Conservation (phyloP, 2,888 invertebrate species). For the Hylaea fasciaria region DNA sequence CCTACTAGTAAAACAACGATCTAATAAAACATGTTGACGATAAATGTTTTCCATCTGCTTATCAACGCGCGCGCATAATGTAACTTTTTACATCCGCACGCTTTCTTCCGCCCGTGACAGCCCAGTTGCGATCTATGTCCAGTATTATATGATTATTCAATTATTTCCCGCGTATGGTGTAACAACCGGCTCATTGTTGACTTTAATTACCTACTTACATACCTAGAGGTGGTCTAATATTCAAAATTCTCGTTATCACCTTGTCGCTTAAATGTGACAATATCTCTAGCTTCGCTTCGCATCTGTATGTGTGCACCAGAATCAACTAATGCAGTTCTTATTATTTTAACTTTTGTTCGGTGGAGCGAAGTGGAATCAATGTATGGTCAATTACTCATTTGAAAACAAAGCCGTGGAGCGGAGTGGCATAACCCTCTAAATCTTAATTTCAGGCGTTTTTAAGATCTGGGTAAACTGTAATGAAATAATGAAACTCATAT, state of each 20-base stretch:
- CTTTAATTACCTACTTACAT: constrained; percentile 12
- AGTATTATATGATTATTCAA: constrained; percentile 62
- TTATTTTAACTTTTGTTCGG: too few relatives aligned
- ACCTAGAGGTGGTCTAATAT: constrained; percentile 11
- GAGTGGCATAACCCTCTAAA: too few relatives aligned
- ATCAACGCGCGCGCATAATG: constrained; percentile 19
- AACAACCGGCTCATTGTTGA: constrained; percentile 24
- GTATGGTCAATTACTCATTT: too few relatives aligned
- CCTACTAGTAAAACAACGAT: too few relatives aligned
- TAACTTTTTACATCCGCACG: constrained; percentile 58
- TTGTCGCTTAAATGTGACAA: constrained; percentile 1
- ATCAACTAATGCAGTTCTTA: too few relatives aligned
- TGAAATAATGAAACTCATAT: constrained; percentile 9
- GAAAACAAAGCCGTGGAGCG: too few relatives aligned
- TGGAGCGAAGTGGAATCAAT: too few relatives aligned
- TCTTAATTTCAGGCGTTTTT: too few relatives aligned
- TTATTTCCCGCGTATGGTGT: constrained; percentile 38
- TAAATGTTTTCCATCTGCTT: constrained; percentile 22
- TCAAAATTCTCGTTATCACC: constrained; percentile 12
- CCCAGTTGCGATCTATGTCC: constrained; percentile 75
- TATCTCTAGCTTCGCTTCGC: neutral
- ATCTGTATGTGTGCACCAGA: too few relatives aligned
- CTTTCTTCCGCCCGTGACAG: constrained; percentile 77
- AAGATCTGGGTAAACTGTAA: neutral
- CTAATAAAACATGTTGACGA: neutral